A percentile compares a stretch with the other conserved stretches of the same genome.
Evolutionary conservation across 1,140 invertebrate genomes (phyloP).

Genomic region (Halotydeus destructor): DNA sequence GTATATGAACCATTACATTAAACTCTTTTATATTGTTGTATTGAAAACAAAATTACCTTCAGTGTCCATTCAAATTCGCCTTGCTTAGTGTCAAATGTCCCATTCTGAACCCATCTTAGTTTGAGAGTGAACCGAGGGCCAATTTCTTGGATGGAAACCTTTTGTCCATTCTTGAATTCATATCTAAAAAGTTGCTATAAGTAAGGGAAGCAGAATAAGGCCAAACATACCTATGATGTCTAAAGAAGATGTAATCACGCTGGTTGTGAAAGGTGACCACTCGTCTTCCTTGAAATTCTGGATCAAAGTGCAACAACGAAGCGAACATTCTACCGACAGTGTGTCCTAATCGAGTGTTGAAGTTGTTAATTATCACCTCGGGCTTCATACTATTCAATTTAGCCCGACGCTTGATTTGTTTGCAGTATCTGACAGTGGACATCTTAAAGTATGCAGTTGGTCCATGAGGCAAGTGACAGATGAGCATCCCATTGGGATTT

Average conservation of each 20-base stretch:
- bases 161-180: constrained; percentile 64
- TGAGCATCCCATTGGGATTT: constrained; percentile 68
- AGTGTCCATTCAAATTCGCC: constrained; percentile 95
- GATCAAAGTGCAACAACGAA: constrained; percentile 87
- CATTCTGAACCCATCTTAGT: constrained; percentile 75
- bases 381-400: constrained; percentile 57
- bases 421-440: constrained; percentile 28
- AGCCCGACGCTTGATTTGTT: constrained; percentile 28
- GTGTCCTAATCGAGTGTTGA: constrained; percentile 74
- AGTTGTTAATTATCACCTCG: constrained; percentile 91
- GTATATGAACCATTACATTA: constrained; percentile 15
- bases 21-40: not conserved
- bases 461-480: constrained; percentile 83
- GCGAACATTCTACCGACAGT: constrained; percentile 77
- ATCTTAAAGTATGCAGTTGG: constrained; percentile 69
- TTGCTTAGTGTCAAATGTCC: constrained; percentile 86
- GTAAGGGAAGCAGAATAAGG: not conserved
- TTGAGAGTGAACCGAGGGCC: constrained; percentile 89
- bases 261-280: constrained; percentile 97
- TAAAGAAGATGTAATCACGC: constrained; percentile 93
- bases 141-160: constrained; percentile 66
- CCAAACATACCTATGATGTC: constrained; percentile 66
- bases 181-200: constrained; percentile 30
- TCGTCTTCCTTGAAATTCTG: constrained; percentile 73
- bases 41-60: constrained; percentile 26